phyloP scores from a whole-genome alignment of 1,140 invertebrate genomes.

The Vanessa tameamea region DNA sequence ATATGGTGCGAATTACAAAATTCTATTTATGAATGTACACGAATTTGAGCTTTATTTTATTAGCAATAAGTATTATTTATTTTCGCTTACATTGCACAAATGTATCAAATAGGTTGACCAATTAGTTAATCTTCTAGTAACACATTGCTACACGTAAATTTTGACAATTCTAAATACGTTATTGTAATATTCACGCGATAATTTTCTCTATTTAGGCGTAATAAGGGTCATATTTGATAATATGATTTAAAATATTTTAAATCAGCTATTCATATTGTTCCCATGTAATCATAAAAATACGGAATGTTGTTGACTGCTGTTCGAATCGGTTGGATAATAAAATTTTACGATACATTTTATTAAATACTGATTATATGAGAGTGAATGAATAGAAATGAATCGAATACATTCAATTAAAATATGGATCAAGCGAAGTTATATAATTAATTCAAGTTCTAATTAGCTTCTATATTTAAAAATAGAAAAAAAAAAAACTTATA shows the following conservation, averaged over 20 bases:
- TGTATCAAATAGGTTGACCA: slow-evolving; percentile 5
- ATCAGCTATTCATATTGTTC: background rate
- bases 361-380: background rate
- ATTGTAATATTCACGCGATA: background rate
- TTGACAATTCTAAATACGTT: background rate
- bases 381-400: background rate
- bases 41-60: background rate
- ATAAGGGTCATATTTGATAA: background rate
- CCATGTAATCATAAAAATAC: background rate
- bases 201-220: background rate
- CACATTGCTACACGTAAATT: slow-evolving; percentile 5
- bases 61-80: background rate
- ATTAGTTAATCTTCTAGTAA: slow-evolving; percentile 1
- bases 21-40: background rate
- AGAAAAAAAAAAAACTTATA: too few species aligned
- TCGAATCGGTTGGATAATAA: slow-evolving; percentile 2
- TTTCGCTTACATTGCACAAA: too few species aligned
- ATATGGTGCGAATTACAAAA: background rate
- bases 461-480: background rate
- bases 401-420: background rate
- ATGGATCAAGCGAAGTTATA: background rate
- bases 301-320: slow-evolving; percentile 1
- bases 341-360: slow-evolving; percentile 11
- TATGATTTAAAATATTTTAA: background rate
- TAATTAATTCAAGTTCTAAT: background rate